A percentile compares a stretch with the other conserved stretches of the same genome.
phyloP scores from a whole-genome alignment of 2,888 invertebrate genomes.

The Tetramorium bicarinatum region DNA sequence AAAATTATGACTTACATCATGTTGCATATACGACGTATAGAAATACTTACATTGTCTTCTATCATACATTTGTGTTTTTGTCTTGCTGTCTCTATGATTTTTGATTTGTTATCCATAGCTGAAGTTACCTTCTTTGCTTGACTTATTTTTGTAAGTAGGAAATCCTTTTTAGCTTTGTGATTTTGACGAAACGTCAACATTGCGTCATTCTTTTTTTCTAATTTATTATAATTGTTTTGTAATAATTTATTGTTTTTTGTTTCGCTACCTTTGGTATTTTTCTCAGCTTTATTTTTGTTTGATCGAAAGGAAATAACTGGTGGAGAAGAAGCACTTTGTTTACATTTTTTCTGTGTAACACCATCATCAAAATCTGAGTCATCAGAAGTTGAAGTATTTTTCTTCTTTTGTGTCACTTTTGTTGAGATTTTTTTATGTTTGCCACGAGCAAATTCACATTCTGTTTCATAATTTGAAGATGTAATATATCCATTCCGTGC shows the following conservation, averaged over 20 bases:
- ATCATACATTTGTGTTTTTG: not conserved
- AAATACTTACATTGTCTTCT: constrained; percentile 1
- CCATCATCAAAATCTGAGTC: constrained; percentile 11
- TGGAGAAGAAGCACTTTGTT: constrained; percentile 22
- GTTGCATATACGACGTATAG: not conserved
- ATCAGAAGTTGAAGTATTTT: constrained; percentile 1
- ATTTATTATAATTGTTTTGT: constrained; percentile 1
- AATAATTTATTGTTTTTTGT: not conserved
- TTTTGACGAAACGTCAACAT: not conserved
- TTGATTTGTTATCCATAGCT: not conserved
- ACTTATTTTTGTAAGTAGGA: constrained; percentile 23
- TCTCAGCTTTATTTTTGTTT: not conserved
- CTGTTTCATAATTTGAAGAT: constrained; percentile 30
- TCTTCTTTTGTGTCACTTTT: constrained; percentile 2
- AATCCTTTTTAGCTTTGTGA: not conserved
- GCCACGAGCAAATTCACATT: constrained; percentile 20
- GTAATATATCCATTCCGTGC: constrained; percentile 12
- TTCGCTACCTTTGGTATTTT: not conserved
- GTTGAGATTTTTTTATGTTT: constrained; percentile 12
- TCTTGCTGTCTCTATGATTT: constrained; percentile 14
- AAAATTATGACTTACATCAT: constrained; percentile 1
- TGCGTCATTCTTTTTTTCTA: not conserved
- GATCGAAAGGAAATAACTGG: not conserved
- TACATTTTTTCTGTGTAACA: not conserved
- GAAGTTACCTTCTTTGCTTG: constrained; percentile 13